Evolutionary conservation across 2,888 invertebrate species (phyloP).

Genomic region (Coecobrya sp.): DNA sequence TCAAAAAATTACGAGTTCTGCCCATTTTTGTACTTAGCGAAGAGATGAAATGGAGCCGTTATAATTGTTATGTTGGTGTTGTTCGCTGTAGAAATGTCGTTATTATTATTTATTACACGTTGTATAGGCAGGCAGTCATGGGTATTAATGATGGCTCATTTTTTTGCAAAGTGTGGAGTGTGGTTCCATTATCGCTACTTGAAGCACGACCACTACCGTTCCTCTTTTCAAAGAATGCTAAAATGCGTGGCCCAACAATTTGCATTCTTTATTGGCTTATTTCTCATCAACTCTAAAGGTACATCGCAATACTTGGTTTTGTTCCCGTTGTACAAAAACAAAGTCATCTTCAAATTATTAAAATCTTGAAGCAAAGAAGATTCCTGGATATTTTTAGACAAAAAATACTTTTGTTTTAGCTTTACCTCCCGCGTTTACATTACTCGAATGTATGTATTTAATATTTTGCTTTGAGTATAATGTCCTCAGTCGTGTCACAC

Average conservation of each 20-base stretch:
- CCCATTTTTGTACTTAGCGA: neutral
- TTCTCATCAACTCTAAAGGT: neutral
- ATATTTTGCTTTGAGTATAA: no score
- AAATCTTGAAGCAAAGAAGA: neutral
- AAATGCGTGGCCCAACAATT: conserved; percentile 17
- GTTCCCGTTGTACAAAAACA: neutral
- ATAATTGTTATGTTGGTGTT: neutral
- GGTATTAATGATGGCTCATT: conserved; percentile 11
- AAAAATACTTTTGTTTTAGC: neutral
- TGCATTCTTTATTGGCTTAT: conserved; percentile 15
- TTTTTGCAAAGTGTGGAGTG: neutral
- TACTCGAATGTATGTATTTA: no score
- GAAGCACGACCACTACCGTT: neutral
- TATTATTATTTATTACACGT: conserved; percentile 21
- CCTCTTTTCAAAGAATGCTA: neutral
- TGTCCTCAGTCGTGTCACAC: no score
- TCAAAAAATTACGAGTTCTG: conserved; percentile 27
- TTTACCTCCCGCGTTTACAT: no score
- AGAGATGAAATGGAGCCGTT: neutral
- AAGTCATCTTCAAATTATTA: neutral
- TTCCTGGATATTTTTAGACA: neutral
- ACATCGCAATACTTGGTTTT: neutral
- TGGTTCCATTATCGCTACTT: neutral
- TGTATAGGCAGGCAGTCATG: neutral
- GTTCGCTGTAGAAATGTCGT: neutral